These are phyloP conservation scores for Gymnobelideus leadbeateri DNA, from an alignment of 2,113 vertebrate genomes.

Conservation along the genomic window DNA sequence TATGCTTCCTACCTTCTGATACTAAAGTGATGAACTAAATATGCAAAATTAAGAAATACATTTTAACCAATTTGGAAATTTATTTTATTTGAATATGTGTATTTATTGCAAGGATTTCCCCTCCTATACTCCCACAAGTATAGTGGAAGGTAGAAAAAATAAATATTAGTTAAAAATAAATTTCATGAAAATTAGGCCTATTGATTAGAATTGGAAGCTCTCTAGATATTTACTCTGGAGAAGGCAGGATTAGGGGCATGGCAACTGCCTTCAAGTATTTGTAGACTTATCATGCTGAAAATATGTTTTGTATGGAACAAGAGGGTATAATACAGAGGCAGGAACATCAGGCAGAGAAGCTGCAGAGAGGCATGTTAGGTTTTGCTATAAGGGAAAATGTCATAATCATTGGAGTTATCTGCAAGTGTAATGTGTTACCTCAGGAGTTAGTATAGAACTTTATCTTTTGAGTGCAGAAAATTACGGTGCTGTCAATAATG, in stretches of 20 bases:
- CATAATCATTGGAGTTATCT: not conserved
- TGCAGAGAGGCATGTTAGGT: not conserved
- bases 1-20: not conserved
- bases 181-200: not conserved
- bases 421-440: not conserved
- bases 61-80: not conserved
- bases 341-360: not conserved
- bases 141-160: not conserved
- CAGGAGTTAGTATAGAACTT: not conserved
- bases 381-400: not conserved
- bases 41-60: not conserved
- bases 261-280: not conserved
- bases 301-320: not conserved
- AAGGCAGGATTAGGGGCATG: not conserved
- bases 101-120: not conserved
- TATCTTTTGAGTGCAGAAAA: not conserved
- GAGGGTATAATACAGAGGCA: not conserved
- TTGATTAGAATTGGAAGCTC: not conserved
- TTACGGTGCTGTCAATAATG: not conserved
- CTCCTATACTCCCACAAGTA: not conserved
- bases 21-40: not conserved
- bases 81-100: not conserved
- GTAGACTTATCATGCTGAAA: not conserved
- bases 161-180: not conserved
- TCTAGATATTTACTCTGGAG: not conserved